Conservation (phyloP, 1,140 invertebrate species). For the Aphis craccivora region DNA sequence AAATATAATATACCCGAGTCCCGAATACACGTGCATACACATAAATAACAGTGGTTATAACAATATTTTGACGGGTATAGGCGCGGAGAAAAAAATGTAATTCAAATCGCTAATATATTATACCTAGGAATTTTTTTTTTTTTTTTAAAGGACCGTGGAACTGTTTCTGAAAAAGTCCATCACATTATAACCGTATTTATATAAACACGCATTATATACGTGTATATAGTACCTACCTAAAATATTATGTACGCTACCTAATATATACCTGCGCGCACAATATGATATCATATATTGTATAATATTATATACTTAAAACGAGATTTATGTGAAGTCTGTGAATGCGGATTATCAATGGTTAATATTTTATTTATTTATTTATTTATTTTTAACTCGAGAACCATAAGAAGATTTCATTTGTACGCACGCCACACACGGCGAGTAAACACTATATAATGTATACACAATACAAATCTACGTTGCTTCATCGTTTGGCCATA, state of each 20-base stretch:
- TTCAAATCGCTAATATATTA: constrained; percentile 45
- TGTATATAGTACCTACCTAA: not conserved
- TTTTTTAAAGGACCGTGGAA: not conserved
- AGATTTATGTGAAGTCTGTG: constrained; percentile 48
- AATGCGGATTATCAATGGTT: constrained; percentile 53
- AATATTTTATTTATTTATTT: not conserved
- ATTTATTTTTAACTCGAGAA: not conserved
- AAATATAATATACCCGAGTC: not conserved
- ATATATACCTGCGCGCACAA: not conserved
- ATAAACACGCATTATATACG: not conserved
- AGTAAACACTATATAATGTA: not conserved
- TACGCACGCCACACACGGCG: not conserved
- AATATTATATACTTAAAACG: not conserved
- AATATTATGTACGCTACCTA: not conserved
- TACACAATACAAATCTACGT: constrained; percentile 10
- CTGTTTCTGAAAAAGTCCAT: constrained; percentile 20
- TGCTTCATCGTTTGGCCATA: constrained; percentile 37
- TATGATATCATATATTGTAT: not conserved
- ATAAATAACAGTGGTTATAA: constrained; percentile 37
- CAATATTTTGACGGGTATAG: constrained; percentile 43
- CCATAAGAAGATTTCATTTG: constrained; percentile 21
- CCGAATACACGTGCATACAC: not conserved
- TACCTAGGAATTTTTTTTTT: constrained; percentile 1
- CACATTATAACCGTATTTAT: not conserved
- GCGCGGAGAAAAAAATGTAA: not conserved